phyloP scores from a whole-genome alignment of 1,140 invertebrate genomes.

The Macrotrachela quadricornifera region DNA sequence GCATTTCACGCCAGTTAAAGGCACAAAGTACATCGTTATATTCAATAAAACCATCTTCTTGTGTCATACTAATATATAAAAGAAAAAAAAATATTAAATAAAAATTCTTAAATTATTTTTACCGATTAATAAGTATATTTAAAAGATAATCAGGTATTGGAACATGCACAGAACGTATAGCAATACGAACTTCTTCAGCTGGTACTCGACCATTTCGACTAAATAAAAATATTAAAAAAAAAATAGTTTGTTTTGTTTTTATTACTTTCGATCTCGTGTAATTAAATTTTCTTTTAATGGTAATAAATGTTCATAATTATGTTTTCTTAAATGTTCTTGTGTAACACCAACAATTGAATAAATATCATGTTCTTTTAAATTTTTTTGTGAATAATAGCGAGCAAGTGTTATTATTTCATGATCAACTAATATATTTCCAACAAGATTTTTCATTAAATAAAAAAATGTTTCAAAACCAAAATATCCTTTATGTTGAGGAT shows the following conservation, averaged over 20 bases:
- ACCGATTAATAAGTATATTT: slow-evolving; percentile 12
- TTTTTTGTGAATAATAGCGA: slow-evolving; percentile 13
- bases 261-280: slow-evolving; percentile 7
- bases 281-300: slow-evolving; percentile 17
- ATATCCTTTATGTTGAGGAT: not conserved
- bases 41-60: not conserved
- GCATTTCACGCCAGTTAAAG: slow-evolving; percentile 6
- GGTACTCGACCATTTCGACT: slow-evolving; percentile 17
- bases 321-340: slow-evolving; percentile 25
- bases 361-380: slow-evolving; percentile 11
- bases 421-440: slow-evolving; percentile 14
- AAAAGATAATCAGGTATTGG: slow-evolving; percentile 23
- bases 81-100: not conserved
- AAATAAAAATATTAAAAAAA: slow-evolving; percentile 4
- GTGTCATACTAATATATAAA: not conserved
- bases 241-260: slow-evolving; percentile 3
- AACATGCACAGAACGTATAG: slow-evolving; percentile 19
- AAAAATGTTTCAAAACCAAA: not conserved
- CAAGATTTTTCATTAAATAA: slow-evolving; percentile 11
- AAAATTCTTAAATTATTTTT: not conserved
- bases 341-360: slow-evolving; percentile 16
- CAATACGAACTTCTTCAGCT: slow-evolving; percentile 16
- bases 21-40: not conserved
- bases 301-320: slow-evolving; percentile 24
- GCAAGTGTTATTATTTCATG: slow-evolving; percentile 26